Percentiles rank a stretch among this genome's conserved stretches.
Evolutionary conservation across 2,888 invertebrate species (phyloP).

Genomic region (Boloria euphrosyne): DNA sequence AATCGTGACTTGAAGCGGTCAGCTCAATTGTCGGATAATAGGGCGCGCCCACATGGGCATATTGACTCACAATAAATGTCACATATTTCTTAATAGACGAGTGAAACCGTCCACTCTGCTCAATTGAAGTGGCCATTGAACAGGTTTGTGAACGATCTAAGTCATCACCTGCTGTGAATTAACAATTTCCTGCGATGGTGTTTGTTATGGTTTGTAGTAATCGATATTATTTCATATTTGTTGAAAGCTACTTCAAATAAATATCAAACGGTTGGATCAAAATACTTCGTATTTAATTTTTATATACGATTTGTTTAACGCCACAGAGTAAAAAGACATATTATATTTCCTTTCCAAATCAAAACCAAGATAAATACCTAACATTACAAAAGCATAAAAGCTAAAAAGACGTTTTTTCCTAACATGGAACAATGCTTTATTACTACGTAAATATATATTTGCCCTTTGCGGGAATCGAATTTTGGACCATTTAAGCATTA

Average conservation of each 20-base stretch:
- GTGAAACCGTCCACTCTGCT: constrained; percentile 32
- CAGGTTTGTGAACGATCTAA: constrained; percentile 41
- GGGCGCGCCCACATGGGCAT: constrained; percentile 70
- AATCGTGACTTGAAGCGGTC: constrained; percentile 46
- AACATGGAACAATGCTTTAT: no score
- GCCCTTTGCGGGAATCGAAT: no score
- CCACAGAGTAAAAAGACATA: no score
- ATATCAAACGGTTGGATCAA: not conserved
- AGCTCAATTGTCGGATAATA: constrained; percentile 71
- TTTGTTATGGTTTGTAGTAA: not conserved
- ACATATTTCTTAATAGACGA: constrained; percentile 76
- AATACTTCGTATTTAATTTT: no score
- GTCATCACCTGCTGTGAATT: constrained; percentile 39
- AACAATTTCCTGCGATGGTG: constrained; percentile 35
- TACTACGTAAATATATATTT: no score
- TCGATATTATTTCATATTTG: constrained; percentile 7
- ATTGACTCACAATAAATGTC: constrained; percentile 80
- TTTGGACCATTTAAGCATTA: no score
- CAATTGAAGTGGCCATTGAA: constrained; percentile 45
- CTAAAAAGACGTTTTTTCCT: no score
- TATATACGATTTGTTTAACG: no score
- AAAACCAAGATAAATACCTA: no score
- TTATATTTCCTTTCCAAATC: no score
- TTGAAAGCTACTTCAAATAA: not conserved
- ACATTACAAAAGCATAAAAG: no score